A percentile compares a stretch with the other conserved stretches of the same genome.
phyloP scores from a whole-genome alignment of 2,888 invertebrate species.

The Dichetophora obliterata region DNA sequence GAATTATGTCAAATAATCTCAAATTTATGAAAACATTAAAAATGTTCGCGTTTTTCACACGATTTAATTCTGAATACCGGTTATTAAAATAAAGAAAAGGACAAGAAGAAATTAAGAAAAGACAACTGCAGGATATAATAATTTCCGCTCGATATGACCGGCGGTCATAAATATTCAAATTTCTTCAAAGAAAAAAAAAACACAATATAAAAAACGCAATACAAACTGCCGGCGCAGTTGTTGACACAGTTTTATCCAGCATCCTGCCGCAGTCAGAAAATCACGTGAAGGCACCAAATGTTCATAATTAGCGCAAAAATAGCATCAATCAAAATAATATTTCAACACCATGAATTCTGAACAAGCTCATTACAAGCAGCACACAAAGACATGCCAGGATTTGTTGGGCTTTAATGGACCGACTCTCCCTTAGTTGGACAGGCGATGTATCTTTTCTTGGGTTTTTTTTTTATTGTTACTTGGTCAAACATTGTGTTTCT shows the following conservation, averaged over 20 bases:
- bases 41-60: conserved; percentile 39
- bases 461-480: conserved; percentile 40
- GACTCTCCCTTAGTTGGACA: neutral
- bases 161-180: conserved; percentile 68
- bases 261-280: conserved; percentile 41
- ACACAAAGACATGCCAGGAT: neutral
- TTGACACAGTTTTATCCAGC: conserved; percentile 40
- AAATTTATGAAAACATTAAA: conserved; percentile 9
- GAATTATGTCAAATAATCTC: too few species aligned
- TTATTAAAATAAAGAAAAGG: conserved; percentile 10
- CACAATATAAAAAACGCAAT: conserved; percentile 32
- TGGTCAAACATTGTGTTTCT: conserved; percentile 5
- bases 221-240: neutral
- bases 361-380: conserved; percentile 55
- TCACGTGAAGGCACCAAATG: conserved; percentile 1
- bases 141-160: conserved; percentile 67
- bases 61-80: conserved; percentile 41
- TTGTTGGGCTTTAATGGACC: conserved; percentile 12
- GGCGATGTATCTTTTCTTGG: neutral
- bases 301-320: conserved; percentile 41
- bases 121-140: conserved; percentile 51
- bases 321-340: conserved; percentile 58
- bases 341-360: conserved; percentile 27
- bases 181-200: conserved; percentile 37
- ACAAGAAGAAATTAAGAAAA: conserved; percentile 1